Evolutionary conservation across 2,797 vertebrate genomes (phyloP).

Genomic region (Gobio occitaniae): DNA sequence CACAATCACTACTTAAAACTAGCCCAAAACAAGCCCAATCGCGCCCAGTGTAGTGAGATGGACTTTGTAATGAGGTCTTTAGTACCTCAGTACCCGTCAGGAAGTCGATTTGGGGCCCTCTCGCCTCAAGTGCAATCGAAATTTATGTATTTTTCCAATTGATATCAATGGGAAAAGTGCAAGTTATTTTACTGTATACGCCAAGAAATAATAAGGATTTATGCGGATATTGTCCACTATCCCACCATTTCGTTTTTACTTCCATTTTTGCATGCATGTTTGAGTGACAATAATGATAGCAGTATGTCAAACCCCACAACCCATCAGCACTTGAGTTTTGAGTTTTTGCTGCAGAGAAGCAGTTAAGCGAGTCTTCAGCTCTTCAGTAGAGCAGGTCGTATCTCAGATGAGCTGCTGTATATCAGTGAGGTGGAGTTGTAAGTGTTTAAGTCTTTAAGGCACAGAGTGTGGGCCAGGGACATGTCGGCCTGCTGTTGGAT

Average conservation of each 20-base stretch:
- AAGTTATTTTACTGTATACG: background rate
- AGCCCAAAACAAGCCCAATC: no score
- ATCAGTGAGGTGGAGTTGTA: conserved; percentile 37
- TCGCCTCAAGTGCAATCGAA: background rate
- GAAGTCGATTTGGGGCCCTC: background rate
- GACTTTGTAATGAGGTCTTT: no score
- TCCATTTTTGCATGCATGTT: background rate
- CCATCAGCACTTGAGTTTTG: background rate
- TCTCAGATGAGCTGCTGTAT: conserved; percentile 28
- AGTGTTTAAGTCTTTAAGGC: conserved; percentile 45
- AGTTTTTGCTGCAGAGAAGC: conserved; percentile 20
- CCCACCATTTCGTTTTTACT: background rate
- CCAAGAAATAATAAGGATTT: background rate
- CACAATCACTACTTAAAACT: no score
- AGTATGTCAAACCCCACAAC: background rate
- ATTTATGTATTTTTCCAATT: no score
- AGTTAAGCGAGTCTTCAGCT: conserved; percentile 17
- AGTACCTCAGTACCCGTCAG: background rate
- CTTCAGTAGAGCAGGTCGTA: background rate
- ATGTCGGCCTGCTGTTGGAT: conserved; percentile 68
- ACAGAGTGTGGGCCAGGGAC: conserved; percentile 48
- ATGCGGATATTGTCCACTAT: background rate
- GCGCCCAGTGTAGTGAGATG: no score
- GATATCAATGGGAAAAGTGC: no score
- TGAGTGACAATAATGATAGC: conserved; percentile 16